Percentiles rank a stretch among this genome's conserved stretches.
Conservation (phyloP, 1,140 invertebrate genomes). For the Drosophila mojavensis region DNA sequence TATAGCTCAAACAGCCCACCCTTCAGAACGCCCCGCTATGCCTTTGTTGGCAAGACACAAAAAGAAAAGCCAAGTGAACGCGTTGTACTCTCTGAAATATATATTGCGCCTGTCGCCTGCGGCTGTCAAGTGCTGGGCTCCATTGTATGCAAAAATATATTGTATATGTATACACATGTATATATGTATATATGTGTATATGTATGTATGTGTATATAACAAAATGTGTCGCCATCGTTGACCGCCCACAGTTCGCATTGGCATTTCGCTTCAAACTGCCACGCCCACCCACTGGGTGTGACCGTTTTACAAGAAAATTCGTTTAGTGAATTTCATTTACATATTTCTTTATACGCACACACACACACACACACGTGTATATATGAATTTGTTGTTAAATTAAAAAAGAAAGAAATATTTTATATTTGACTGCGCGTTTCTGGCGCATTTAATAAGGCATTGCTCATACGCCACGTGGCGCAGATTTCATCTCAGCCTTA, state of each 20-base stretch:
- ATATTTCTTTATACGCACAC: slow-evolving; percentile 21
- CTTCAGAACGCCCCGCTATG: slow-evolving; percentile 17
- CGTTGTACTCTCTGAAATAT: slow-evolving; percentile 43
- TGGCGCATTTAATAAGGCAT: slow-evolving; percentile 57
- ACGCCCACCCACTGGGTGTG: slow-evolving; percentile 39
- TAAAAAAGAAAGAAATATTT: slow-evolving; percentile 18
- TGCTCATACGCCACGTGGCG: slow-evolving; percentile 74
- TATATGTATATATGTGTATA: too few species aligned
- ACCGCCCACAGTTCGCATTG: slow-evolving; percentile 34
- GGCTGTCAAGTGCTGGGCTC: slow-evolving; percentile 60
- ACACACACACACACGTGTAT: background rate
- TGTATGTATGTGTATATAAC: too few species aligned
- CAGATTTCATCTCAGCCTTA: slow-evolving; percentile 44
- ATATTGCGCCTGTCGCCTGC: slow-evolving; percentile 49
- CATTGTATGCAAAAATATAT: slow-evolving; percentile 34
- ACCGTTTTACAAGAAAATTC: slow-evolving; percentile 72
- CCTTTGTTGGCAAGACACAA: slow-evolving; percentile 69
- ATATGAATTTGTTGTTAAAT: slow-evolving; percentile 19
- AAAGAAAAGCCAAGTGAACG: slow-evolving; percentile 63
- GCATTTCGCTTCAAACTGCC: slow-evolving; percentile 14
- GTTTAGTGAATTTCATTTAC: slow-evolving; percentile 69
- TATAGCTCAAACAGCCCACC: slow-evolving; percentile 56
- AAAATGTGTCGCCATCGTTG: slow-evolving; percentile 53
- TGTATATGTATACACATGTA: too few species aligned
- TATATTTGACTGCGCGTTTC: slow-evolving; percentile 31